phyloP scores from a whole-genome alignment of 2,113 vertebrate genomes.

The Greenwoodochromis staneri region DNA sequence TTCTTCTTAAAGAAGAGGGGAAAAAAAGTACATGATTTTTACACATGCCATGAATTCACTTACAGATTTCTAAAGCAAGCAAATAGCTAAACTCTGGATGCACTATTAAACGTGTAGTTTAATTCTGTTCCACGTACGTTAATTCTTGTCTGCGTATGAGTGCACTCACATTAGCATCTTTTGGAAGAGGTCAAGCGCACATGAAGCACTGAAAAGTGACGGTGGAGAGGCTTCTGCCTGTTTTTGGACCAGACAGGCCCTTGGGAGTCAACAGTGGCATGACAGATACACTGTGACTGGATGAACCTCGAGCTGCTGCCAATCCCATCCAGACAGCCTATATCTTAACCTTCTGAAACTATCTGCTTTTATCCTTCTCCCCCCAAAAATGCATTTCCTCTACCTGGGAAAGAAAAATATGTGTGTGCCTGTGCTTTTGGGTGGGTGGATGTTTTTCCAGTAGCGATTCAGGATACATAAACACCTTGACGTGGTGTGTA shows the following conservation, averaged over 20 bases:
- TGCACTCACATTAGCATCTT: slow-evolving; percentile 33
- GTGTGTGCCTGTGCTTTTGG: background rate
- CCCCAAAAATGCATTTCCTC: background rate
- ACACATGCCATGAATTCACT: background rate
- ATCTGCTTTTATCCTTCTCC: background rate
- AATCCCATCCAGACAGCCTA: background rate
- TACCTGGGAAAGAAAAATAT: background rate
- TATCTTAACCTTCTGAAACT: slow-evolving; percentile 6
- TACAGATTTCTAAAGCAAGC: background rate
- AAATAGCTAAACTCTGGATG: background rate
- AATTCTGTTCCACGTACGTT: background rate
- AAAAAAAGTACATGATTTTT: background rate
- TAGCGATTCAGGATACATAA: background rate
- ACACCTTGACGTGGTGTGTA: background rate
- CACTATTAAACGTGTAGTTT: background rate
- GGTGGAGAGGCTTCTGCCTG: background rate
- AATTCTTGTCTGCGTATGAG: background rate
- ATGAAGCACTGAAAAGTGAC: slow-evolving; percentile 28
- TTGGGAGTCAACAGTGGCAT: slow-evolving; percentile 36
- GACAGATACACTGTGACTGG: slow-evolving; percentile 51
- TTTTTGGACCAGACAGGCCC: slow-evolving; percentile 33
- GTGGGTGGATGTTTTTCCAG: background rate
- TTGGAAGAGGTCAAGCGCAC: slow-evolving; percentile 45
- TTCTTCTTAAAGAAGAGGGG: background rate
- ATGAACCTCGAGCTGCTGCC: slow-evolving; percentile 19